Evolutionary conservation across 2,888 invertebrate species (phyloP).

Genomic region (Drosophila pseudotakahashii): DNA sequence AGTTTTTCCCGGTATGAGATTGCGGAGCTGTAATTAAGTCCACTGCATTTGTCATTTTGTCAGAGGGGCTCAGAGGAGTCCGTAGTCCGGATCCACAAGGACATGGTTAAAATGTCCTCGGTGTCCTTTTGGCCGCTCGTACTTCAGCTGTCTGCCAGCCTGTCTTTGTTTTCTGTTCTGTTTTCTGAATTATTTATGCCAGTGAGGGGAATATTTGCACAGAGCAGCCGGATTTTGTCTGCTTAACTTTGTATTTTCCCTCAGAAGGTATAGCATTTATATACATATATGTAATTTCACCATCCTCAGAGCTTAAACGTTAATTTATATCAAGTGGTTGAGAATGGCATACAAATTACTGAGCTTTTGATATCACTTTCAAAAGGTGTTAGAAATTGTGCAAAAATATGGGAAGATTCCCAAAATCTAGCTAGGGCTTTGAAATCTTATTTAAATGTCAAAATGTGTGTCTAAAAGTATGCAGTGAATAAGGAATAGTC

Average conservation of each 20-base stretch:
- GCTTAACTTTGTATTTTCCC: background rate
- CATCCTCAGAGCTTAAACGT: background rate
- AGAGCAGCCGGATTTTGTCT: background rate
- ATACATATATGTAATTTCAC: background rate
- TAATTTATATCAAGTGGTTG: background rate
- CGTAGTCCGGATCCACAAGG: slow-evolving; percentile 13
- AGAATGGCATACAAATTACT: no score
- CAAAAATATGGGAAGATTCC: no score
- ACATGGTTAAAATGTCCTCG: slow-evolving; percentile 29
- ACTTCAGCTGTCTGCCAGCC: slow-evolving; percentile 24
- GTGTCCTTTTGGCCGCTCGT: slow-evolving; percentile 31
- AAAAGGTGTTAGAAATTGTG: no score
- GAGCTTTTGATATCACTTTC: no score
- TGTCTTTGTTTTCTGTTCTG: slow-evolving; percentile 17
- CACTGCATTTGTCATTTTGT: slow-evolving; percentile 43
- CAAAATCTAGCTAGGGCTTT: no score
- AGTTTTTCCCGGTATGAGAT: slow-evolving; percentile 8
- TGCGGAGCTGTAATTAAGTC: slow-evolving; percentile 38
- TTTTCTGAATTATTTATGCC: slow-evolving; percentile 41
- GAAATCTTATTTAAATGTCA: no score
- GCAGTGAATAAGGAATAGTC: no score
- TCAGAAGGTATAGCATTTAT: background rate
- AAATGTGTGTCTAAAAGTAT: no score
- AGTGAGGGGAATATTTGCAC: slow-evolving; percentile 10
- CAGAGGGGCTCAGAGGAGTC: slow-evolving; percentile 11